phyloP scores from a whole-genome alignment of 2,797 vertebrate species.

The Aeoliscus strigatus region DNA sequence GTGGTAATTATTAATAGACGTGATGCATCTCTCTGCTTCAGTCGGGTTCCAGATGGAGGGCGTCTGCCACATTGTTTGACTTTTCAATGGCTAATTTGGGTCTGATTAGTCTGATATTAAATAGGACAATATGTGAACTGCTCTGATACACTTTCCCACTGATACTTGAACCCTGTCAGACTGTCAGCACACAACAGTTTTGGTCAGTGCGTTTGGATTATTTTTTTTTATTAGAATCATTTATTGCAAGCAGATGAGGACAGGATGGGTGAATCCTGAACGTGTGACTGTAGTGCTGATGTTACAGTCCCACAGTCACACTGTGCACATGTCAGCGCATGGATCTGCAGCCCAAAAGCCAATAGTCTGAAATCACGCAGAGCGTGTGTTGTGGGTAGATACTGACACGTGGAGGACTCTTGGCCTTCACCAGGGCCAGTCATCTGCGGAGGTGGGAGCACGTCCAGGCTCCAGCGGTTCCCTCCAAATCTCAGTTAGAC shows the following conservation, averaged over 20 bases:
- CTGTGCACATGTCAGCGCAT: constrained; percentile 16
- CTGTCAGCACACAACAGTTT: constrained; percentile 3
- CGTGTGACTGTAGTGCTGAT: constrained; percentile 19
- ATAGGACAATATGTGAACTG: constrained; percentile 19
- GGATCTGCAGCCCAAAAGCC: constrained; percentile 14
- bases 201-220: constrained; percentile 17
- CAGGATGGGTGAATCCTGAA: not conserved
- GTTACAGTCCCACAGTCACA: constrained; percentile 17
- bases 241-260: too few relatives aligned
- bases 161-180: constrained; percentile 13
- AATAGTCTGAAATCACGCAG: constrained; percentile 11
- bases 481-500: constrained; percentile 49
- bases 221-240: too few relatives aligned
- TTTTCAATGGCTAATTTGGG: constrained; percentile 25
- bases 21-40: constrained; percentile 26
- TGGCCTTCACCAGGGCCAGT: constrained; percentile 25
- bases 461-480: constrained; percentile 40
- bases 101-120: constrained; percentile 21
- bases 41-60: constrained; percentile 33
- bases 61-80: constrained; percentile 20
- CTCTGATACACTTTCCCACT: constrained; percentile 22
- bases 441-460: constrained; percentile 50
- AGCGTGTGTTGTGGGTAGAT: constrained; percentile 25
- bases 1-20: constrained; percentile 32
- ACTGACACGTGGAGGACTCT: constrained; percentile 47